Conservation (phyloP, 1,140 invertebrate genomes). For the Leptinotarsa undecemlineata region DNA sequence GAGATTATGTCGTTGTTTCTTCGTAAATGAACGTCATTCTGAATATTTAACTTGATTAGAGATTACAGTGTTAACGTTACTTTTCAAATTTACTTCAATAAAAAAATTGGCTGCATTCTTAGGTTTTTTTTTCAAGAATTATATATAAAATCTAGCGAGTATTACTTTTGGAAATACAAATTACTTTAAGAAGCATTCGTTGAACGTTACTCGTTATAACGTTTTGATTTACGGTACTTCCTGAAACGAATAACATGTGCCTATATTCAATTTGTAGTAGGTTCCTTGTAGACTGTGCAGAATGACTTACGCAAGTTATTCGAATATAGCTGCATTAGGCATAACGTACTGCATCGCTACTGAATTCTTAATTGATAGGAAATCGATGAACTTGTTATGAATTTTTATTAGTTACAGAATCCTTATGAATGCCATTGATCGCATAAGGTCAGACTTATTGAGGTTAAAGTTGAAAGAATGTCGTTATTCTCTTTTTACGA, state of each 20-base stretch:
- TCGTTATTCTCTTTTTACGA: not conserved
- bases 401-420: conserved; percentile 1
- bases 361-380: conserved; percentile 3
- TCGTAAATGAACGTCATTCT: too few species aligned
- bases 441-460: not conserved
- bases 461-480: conserved; percentile 3
- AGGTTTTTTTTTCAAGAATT: too few species aligned
- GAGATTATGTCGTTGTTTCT: too few species aligned
- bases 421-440: not conserved
- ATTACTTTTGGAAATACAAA: too few species aligned
- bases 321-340: not conserved
- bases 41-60: too few species aligned
- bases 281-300: not conserved
- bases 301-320: not conserved
- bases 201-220: too few species aligned
- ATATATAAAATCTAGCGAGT: too few species aligned
- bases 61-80: too few species aligned
- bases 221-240: not conserved
- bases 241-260: not conserved
- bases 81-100: too few species aligned
- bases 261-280: not conserved
- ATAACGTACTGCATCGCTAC: not conserved
- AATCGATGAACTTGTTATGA: conserved; percentile 4
- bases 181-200: too few species aligned
- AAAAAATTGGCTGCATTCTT: too few species aligned